Evolutionary conservation across 2,797 vertebrate species (phyloP).

Genomic region (Gambusia yucatana): DNA sequence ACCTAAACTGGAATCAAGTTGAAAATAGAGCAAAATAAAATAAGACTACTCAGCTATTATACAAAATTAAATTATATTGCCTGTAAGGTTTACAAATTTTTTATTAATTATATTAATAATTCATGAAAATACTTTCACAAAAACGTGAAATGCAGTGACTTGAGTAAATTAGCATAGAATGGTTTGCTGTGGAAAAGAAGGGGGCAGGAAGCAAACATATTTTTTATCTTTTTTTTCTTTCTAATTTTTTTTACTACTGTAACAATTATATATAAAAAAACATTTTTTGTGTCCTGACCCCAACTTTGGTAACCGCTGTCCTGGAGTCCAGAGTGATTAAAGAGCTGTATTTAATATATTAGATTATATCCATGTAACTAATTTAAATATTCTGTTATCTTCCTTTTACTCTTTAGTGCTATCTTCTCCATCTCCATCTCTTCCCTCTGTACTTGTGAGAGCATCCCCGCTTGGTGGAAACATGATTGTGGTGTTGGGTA

Average conservation of each 20-base stretch:
- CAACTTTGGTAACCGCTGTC: neutral
- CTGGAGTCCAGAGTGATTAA: neutral
- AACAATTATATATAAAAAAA: neutral
- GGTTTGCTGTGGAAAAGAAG: neutral
- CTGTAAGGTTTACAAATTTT: neutral
- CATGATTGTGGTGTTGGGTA: constrained; percentile 90
- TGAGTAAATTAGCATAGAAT: neutral
- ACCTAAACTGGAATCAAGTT: neutral
- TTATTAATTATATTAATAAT: neutral
- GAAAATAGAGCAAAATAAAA: neutral
- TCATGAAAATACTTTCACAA: neutral
- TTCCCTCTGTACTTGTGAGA: constrained; percentile 42
- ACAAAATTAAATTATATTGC: neutral
- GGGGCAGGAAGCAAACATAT: neutral
- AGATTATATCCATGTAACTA: neutral
- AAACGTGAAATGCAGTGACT: neutral
- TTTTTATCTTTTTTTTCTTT: neutral
- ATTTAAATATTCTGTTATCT: neutral
- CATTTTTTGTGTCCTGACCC: neutral
- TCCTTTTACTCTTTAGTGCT: constrained; percentile 42
- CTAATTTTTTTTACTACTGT: neutral
- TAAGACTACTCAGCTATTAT: neutral
- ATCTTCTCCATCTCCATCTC: constrained; percentile 62
- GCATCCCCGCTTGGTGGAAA: constrained; percentile 80
- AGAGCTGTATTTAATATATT: neutral